Evolutionary conservation across 2,797 vertebrate genomes (phyloP).

Genomic region (Onychomys torridus): DNA sequence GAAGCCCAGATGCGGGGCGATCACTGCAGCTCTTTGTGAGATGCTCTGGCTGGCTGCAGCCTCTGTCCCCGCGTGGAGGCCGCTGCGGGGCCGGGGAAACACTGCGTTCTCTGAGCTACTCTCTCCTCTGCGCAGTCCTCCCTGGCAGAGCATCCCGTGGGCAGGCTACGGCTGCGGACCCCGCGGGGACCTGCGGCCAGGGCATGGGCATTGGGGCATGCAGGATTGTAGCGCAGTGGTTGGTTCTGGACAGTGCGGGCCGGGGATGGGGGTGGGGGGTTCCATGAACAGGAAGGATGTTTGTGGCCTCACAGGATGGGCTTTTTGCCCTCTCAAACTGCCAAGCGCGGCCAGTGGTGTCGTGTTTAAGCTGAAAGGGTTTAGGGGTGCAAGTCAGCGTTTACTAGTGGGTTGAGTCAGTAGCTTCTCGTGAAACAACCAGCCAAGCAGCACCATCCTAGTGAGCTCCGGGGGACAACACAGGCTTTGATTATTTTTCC

Average conservation of each 20-base stretch:
- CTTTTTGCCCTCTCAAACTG: background rate
- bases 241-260: background rate
- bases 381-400: background rate
- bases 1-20: slow-evolving; percentile 87
- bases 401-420: background rate
- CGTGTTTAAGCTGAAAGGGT: background rate
- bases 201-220: slow-evolving; percentile 23
- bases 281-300: background rate
- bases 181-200: slow-evolving; percentile 47
- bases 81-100: slow-evolving; percentile 82
- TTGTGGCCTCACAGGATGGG: background rate
- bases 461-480: background rate
- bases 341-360: background rate
- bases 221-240: background rate
- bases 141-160: slow-evolving; percentile 49
- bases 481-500: background rate
- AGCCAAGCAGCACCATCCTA: background rate
- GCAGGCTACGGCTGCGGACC: background rate
- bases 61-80: slow-evolving; percentile 86
- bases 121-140: background rate
- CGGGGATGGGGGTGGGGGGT: too few relatives aligned
- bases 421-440: background rate
- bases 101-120: slow-evolving; percentile 75
- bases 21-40: slow-evolving; percentile 89
- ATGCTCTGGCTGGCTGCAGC: slow-evolving; percentile 85